Evolutionary conservation across 2,888 invertebrate genomes (phyloP), one percentile per base, ranked within the genome.

Genomic region (Zootermopsis nevadensis): DNA sequence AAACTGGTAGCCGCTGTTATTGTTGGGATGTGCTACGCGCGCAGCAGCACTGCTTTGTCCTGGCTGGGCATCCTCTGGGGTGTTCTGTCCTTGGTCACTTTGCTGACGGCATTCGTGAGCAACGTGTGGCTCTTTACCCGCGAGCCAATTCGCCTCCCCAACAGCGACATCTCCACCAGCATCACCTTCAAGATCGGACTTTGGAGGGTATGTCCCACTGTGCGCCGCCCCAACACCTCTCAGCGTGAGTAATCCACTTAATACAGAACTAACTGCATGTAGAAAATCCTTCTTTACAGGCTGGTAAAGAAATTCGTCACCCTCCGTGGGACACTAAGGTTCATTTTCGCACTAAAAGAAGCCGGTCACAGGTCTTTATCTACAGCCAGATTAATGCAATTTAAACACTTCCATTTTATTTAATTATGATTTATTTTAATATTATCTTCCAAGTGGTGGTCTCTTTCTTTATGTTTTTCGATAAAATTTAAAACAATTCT

Each of bases 101-200:
- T 91, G 30, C 88, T 91, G 82, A 89, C 90, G 53, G 91, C 91
- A 30, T 90, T 91, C 86, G 89, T 90, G 84, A 89, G 90, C 87
- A 90, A 90, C 85, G 89, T 90, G 79, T 91, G 91, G 91, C 88
- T 91, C 81, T 90, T 89, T 87, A 91, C 91, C 69, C 89, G 89
- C 85, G 91, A 91, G 86, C 91, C 91, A 19, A 88, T 91, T 84
- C 87, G 88, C 66, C 87, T 91, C 82, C 90, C 90, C 79, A 89
- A 89, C 86, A 84, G 84, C 35, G 88, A 89, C 84, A 86, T 89
- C 86, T 89, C 89, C 84, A 90, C 91, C 74, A 89, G 89, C 83
- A 89, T 91, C 86, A 90, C 89, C 81, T 91, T 91, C 87, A 88
- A 89, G 80, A 91, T 91, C 85, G 91, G 91, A 80, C 88, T 91